Evolutionary conservation across 2,797 vertebrate species (phyloP), one percentile per base, ranked within the genome.

Genomic region (Aeoliscus strigatus): DNA sequence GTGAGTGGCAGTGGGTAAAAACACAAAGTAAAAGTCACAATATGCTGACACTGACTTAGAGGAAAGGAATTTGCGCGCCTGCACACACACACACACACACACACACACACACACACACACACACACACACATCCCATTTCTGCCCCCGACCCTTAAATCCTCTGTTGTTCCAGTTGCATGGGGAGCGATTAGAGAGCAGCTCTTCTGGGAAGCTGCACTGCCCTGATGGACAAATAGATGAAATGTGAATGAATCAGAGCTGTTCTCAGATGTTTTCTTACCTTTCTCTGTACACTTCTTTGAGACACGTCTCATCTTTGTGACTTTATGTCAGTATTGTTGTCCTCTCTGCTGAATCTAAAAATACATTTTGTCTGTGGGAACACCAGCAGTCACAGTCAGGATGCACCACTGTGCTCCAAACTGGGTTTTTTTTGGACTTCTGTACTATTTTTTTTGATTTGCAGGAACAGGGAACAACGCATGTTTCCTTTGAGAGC

Each of bases 161-260:
- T 69, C 53, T 72, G 67, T 63, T 75, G 74, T 76, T 84, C 74
- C 68, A 78, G 66, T 82, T 78, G 66, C 54, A 57, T 5, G 1
- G 30, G 32, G 40, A 53, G 60, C 55, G 72, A 77, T 84, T 79
- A 79, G 33, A 45, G 64, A 48, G 38, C 53, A 27, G 40, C 51
- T 55, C 59, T 36, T 14, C 14, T 49, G 31, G 57, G 46, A n/a
- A 39, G 53, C 59, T 35, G 45, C 31, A 2, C 39, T 23, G 37
- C 42, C 38, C 21, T 27, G 52, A 60, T 56, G 39, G 43, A 59
- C 39, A 50, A 60, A 68, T 44, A 56, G 30, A 63, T 1, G 21
- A 60, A 60, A 67, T 56, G 53, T 62, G 53, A 64, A 76, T n/a
- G n/a, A 54, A 57, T 70, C 21, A 61, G 69, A 63, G 30, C 30